Evolutionary conservation across 2,888 invertebrate genomes (phyloP).

Genomic region (Torymus texanus): DNA sequence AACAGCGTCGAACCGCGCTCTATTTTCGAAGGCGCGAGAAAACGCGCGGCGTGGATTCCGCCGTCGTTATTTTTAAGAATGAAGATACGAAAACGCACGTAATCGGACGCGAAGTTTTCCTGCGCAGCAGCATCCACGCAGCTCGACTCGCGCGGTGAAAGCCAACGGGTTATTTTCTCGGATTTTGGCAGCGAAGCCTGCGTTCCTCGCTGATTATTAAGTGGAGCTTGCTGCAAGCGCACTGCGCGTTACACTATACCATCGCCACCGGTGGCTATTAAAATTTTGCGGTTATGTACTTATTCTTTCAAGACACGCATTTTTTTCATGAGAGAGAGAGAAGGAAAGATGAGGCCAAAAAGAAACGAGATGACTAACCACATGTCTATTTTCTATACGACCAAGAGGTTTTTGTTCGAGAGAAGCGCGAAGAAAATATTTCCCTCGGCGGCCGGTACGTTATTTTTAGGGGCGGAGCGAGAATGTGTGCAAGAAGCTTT

Average conservation of each 20-base stretch:
- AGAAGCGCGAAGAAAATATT: conserved; percentile 48
- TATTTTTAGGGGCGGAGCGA: conserved; percentile 48
- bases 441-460: conserved; percentile 24
- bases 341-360: conserved; percentile 40
- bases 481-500: conserved; percentile 9
- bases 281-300: conserved; percentile 31
- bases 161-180: conserved; percentile 49
- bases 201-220: conserved; percentile 52
- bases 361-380: conserved; percentile 50
- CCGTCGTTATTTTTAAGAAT: conserved; percentile 39
- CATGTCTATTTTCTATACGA: conserved; percentile 45
- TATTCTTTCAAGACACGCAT: not conserved
- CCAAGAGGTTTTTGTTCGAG: conserved; percentile 43
- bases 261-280: not conserved
- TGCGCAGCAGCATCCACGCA: not conserved
- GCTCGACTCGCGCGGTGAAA: conserved; percentile 15
- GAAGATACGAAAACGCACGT: conserved; percentile 39
- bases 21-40: conserved; percentile 30
- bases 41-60: conserved; percentile 27
- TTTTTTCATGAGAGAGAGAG: conserved; percentile 2
- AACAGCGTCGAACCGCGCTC: conserved; percentile 19
- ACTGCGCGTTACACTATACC: not conserved
- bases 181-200: conserved; percentile 44
- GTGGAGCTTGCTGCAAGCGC: conserved; percentile 6
- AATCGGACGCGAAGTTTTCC: conserved; percentile 48